Evolutionary conservation across 2,113 vertebrate genomes (phyloP).

Genomic region (Psilopogon haemacephalus): DNA sequence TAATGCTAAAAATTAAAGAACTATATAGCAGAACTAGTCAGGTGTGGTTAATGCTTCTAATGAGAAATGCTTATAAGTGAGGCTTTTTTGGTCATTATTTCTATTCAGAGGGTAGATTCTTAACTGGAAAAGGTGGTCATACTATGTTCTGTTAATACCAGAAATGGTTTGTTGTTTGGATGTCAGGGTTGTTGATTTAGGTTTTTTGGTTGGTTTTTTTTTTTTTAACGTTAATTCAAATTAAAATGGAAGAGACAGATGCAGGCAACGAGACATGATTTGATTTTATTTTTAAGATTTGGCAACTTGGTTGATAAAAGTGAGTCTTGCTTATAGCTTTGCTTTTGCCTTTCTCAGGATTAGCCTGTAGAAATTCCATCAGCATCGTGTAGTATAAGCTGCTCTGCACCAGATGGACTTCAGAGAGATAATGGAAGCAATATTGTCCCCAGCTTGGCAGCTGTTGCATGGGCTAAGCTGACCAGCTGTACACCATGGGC

Average conservation of each 20-base stretch:
- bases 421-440: not conserved
- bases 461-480: not conserved
- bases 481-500: not conserved
- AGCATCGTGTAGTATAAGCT: not conserved
- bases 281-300: slow-evolving; percentile 39
- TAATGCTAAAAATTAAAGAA: not conserved
- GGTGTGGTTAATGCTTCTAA: not conserved
- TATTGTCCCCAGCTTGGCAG: slow-evolving; percentile 18
- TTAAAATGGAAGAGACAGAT: not conserved
- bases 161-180: not conserved
- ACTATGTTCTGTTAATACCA: not conserved
- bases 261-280: not conserved
- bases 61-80: not conserved
- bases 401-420: slow-evolving; percentile 35
- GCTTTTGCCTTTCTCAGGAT: not conserved
- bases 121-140: slow-evolving; percentile 7
- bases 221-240: not conserved
- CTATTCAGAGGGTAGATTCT: not conserved
- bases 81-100: not conserved
- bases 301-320: not conserved
- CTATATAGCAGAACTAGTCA: not conserved
- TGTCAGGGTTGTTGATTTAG: too few species aligned
- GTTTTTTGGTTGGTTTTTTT: too few species aligned
- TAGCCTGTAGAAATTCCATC: slow-evolving; percentile 6
- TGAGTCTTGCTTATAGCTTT: not conserved